Conservation (phyloP, 1,140 invertebrate species). For the Choristoneura fumiferana region DNA sequence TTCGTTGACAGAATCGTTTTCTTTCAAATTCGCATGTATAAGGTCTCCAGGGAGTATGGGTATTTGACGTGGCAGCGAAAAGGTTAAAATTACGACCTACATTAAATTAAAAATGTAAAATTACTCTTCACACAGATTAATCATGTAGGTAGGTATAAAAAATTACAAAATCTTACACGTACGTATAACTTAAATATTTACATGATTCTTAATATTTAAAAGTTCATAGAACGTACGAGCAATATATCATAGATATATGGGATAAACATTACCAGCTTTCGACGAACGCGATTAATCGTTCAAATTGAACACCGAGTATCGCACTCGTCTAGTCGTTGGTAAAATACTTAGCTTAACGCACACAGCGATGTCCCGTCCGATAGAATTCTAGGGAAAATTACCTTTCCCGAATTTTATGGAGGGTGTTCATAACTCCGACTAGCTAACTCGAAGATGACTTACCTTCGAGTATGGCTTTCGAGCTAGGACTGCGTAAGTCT, state of each 20-base stretch:
- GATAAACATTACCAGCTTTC: conserved; percentile 88
- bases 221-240: conserved; percentile 96
- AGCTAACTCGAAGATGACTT: conserved; percentile 37
- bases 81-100: background rate
- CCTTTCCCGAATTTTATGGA: conserved; percentile 72
- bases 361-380: conserved; percentile 55
- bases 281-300: conserved; percentile 41
- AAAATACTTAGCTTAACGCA: conserved; percentile 62
- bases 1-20: no score
- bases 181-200: conserved; percentile 47
- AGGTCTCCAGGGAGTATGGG: no score
- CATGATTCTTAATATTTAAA: conserved; percentile 57
- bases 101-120: conserved; percentile 23
- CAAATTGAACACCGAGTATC: conserved; percentile 32
- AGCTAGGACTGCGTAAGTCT: conserved; percentile 52
- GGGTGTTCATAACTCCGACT: conserved; percentile 44
- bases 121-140: conserved; percentile 33
- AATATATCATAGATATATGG: conserved; percentile 98
- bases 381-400: conserved; percentile 75
- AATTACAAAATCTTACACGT: conserved; percentile 15
- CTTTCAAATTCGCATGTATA: no score
- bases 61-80: no score
- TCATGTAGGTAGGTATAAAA: conserved; percentile 1
- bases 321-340: conserved; percentile 58
- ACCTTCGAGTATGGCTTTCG: conserved; percentile 21